These are phyloP conservation scores for Hydraecia micacea DNA, from an alignment of 2,888 invertebrate species.

Conservation along the genomic window DNA sequence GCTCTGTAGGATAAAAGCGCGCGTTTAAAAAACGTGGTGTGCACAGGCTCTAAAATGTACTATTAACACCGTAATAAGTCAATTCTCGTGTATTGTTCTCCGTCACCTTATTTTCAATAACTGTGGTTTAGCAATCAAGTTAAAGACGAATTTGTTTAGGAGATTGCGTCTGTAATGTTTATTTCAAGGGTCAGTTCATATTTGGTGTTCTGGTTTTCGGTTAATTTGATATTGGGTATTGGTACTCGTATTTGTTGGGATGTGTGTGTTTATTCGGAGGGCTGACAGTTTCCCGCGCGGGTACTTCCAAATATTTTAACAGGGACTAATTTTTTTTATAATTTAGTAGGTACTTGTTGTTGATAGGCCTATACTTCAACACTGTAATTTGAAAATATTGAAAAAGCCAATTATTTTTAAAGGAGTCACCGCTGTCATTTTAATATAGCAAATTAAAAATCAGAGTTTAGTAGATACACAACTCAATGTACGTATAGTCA, in stretches of 20 bases:
- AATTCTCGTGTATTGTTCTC: slow-evolving; percentile 82
- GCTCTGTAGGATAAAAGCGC: too few species aligned
- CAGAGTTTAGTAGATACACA: background rate
- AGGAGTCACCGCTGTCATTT: too few species aligned
- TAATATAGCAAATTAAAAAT: too few species aligned
- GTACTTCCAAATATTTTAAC: background rate
- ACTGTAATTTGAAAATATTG: too few species aligned
- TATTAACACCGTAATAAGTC: slow-evolving; percentile 82
- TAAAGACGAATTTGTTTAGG: slow-evolving; percentile 51
- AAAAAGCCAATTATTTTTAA: too few species aligned
- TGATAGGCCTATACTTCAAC: too few species aligned
- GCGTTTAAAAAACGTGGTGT: too few species aligned
- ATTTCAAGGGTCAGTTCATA: slow-evolving; percentile 13
- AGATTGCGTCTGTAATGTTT: slow-evolving; percentile 7
- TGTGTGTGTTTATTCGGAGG: background rate
- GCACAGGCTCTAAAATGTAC: too few species aligned
- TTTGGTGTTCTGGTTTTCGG: slow-evolving; percentile 12
- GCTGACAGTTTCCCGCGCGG: background rate
- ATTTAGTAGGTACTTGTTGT: too few species aligned
- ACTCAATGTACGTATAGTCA: background rate
- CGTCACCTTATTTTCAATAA: slow-evolving; percentile 83
- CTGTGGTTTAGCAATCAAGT: slow-evolving; percentile 57
- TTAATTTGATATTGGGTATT: slow-evolving; percentile 22
- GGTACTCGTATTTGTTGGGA: slow-evolving; percentile 1
- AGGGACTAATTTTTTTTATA: background rate